These are phyloP conservation scores for Sclerurus mexicanus DNA, from an alignment of 2,113 vertebrate species.

Conservation along the genomic window DNA sequence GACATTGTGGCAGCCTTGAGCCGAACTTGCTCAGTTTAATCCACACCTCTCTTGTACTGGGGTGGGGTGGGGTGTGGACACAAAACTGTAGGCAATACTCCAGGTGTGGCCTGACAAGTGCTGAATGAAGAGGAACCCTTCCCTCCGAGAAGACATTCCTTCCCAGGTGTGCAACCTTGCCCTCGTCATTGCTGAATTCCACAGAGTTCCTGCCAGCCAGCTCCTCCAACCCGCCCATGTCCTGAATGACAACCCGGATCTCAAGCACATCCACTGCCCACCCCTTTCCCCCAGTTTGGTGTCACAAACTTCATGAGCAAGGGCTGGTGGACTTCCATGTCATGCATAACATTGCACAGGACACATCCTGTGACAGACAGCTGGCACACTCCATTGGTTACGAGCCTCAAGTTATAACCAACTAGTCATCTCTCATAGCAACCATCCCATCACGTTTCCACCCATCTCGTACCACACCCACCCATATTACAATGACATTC, in stretches of 20 bases:
- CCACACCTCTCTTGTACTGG: background rate
- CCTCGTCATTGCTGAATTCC: background rate
- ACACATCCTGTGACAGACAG: background rate
- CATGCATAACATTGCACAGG: background rate
- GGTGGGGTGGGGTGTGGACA: background rate
- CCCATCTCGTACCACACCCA: background rate
- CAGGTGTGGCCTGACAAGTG: background rate
- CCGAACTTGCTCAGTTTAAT: background rate
- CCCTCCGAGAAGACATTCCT: rapidly evolving
- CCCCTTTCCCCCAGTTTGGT: background rate
- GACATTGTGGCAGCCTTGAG: rapidly evolving
- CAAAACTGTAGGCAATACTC: background rate
- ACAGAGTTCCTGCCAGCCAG: background rate
- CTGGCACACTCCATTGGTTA: background rate
- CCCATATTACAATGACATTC: background rate
- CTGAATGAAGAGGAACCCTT: background rate
- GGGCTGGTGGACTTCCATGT: background rate
- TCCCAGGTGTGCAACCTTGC: background rate
- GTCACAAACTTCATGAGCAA: background rate
- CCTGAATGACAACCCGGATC: background rate
- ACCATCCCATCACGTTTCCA: background rate
- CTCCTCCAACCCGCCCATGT: background rate
- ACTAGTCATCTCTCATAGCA: background rate
- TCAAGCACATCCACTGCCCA: background rate
- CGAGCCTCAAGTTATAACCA: background rate